Evolutionary conservation across 2,113 vertebrate species (phyloP), one percentile per base, ranked within the genome.

Genomic region (Mastomys coucha): DNA sequence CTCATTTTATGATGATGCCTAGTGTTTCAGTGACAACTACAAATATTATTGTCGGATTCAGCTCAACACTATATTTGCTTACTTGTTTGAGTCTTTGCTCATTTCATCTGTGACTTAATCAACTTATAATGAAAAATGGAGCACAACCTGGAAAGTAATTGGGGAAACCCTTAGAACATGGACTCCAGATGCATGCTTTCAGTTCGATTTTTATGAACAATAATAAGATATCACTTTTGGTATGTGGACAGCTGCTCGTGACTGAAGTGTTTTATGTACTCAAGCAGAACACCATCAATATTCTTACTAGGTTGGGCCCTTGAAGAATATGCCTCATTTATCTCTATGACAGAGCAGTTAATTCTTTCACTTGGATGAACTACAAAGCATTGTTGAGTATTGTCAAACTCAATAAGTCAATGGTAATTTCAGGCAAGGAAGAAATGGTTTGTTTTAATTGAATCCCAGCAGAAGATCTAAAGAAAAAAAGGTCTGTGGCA

Each of bases 261-360:
- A 94, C 72, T 24, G 67, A 95, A 95, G 91, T 10, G 65, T 87
- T 87, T 81, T 82, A 11, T 91, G 72, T n/a, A 24, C 84, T 63
- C 72, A 93, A 26, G 91, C 49, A 85, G 88, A 97, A 93, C 22
- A 1, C 63, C 51, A 91, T 49, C 95, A 89, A 84, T 97, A 81
- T 67, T 85, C 24, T 51, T 96, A 89, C 78, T 89, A 69, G 85
- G n/a, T 93, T 65, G 42, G 53, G 81, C 95, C 92, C 63, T 95
- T 97, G 92, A 98, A 96, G 93, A 97, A 89, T 97, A 97, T 89
- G 82, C 91, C 70, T 98, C 95, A 94, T 97, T 97, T 97, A 93
- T 98, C 97, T 97, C 42, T 82, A 24, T 97, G 93, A 93, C 26
- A 96, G 36, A 93, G 72, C 7, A n/a, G 51, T 2, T 56, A 95